Conservation (phyloP, 92 coral and sea anemone genomes). For the Paramuricea clavata region DNA sequence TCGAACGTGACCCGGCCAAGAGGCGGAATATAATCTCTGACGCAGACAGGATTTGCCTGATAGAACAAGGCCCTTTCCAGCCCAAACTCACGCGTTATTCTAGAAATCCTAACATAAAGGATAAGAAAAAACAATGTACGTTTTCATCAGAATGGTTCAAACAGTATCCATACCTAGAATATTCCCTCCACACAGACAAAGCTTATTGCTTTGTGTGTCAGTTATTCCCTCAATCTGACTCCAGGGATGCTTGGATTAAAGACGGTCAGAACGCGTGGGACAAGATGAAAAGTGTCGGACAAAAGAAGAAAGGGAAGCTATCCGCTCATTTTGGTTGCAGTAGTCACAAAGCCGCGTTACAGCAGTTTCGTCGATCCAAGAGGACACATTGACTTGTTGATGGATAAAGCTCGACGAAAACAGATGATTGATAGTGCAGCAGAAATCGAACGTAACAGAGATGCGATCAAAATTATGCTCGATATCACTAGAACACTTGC, state of each 20-base stretch:
- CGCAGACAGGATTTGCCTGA: neutral
- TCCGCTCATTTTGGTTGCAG: neutral
- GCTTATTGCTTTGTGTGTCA: slow-evolving; percentile 10
- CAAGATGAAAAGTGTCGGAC: slow-evolving; percentile 6
- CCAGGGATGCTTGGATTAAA: neutral
- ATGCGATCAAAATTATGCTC: neutral
- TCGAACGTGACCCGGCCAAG: neutral
- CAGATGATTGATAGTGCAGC: neutral
- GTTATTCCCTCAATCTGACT: neutral
- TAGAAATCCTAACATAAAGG: neutral
- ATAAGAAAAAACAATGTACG: neutral
- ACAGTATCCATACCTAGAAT: neutral
- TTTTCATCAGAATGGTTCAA: slow-evolving; percentile 11
- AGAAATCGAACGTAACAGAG: neutral
- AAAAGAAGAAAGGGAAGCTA: slow-evolving; percentile 12
- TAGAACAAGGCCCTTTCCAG: neutral
- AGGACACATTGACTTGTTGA: neutral
- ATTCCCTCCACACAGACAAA: neutral
- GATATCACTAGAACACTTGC: neutral
- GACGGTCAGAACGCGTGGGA: neutral
- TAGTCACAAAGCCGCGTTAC: neutral
- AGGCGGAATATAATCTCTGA: neutral
- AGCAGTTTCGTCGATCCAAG: neutral
- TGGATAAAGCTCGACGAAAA: neutral
- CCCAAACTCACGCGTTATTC: neutral